Percentiles rank a stretch among this genome's conserved stretches.
Conservation (phyloP, 2,797 vertebrate genomes). For the Poeciliopsis gracilis region DNA sequence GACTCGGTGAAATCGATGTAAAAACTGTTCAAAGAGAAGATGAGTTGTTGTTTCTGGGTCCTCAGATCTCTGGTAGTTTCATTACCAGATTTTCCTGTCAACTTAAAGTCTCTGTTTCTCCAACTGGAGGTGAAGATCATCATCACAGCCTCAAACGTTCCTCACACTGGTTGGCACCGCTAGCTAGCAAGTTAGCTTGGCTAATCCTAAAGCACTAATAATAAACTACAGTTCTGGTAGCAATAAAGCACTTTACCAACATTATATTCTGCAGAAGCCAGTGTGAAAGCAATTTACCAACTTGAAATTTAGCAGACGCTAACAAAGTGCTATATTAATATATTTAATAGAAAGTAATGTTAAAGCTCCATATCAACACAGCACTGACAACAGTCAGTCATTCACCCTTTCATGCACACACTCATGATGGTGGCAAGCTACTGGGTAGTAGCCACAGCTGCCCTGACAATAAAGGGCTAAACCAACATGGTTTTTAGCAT, state of each 20-base stretch:
- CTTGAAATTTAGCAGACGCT: neutral
- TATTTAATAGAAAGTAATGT: neutral
- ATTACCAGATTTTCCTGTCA: constrained; percentile 48
- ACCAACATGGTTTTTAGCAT: too few species aligned
- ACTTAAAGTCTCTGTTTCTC: constrained; percentile 8
- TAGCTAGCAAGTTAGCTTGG: too few species aligned
- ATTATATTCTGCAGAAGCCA: too few species aligned
- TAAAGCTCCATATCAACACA: neutral
- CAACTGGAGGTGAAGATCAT: constrained; percentile 12
- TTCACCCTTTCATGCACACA: too few species aligned
- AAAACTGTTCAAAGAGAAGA: neutral
- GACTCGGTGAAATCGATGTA: too few species aligned
- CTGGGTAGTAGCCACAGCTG: too few species aligned
- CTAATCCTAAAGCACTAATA: too few species aligned
- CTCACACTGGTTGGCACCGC: neutral
- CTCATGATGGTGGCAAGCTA: too few species aligned
- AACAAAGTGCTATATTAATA: neutral
- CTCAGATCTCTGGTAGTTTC: constrained; percentile 9
- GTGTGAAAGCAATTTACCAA: neutral
- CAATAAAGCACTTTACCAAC: too few species aligned
- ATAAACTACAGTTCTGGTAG: too few species aligned
- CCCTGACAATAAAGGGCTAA: too few species aligned
- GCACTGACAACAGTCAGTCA: too few species aligned
- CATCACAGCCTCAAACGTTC: constrained; percentile 13
- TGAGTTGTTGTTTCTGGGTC: neutral